Base-by-base conservation (phyloP, 2,797 vertebrate genomes). In the Selene dorsalis region DNA sequence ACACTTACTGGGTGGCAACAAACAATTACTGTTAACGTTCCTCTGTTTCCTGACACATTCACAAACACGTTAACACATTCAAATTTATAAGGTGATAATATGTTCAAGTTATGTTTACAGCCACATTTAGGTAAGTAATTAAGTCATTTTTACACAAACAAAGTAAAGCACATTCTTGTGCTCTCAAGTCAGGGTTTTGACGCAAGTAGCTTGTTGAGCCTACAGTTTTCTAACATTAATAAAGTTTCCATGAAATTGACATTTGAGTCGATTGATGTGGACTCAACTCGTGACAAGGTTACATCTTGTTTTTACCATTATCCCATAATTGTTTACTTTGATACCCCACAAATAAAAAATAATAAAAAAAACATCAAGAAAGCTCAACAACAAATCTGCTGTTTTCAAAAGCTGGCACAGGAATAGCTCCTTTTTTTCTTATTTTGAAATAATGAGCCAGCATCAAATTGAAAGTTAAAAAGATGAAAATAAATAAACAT, bases 401-500 rank as follows among this genome's bases (percentile, higher is more conserved):
- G 32, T 66, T 72, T 72, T 50, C 28, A 61, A n/a, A 24, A 59
- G 32, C 32, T 68, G 17, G 12, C n/a, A 58, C 35, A 59, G 28
- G 32, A 35, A 35, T 35, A 35, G 39, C 39, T 14, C 39, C 39
- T 41, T 41, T 41, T 41, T 13, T 13, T 41, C 11, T 41, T 8
- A 35, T 35, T 35, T 35, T 35, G 7, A 35, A 35, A 35, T 7
- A 35, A 35, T 8, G 7, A 35, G 32, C 7, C 7, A 35, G 60
- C 45, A 69, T 20, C 12, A 73, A 26, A 38, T 59, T 22, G 11
- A 24, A 57, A 56, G 28, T 28, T 18, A 5, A 71, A 55, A 47
- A 57, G 30, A 32, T 17, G 62, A 41, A 80, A 75, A 65, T 6
- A 6, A 73, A 48, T 48, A 39, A 75, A 77, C 9, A 14, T 45